Base-by-base conservation (phyloP, 2,113 vertebrate species). In the Triplophysa dalaica region DNA sequence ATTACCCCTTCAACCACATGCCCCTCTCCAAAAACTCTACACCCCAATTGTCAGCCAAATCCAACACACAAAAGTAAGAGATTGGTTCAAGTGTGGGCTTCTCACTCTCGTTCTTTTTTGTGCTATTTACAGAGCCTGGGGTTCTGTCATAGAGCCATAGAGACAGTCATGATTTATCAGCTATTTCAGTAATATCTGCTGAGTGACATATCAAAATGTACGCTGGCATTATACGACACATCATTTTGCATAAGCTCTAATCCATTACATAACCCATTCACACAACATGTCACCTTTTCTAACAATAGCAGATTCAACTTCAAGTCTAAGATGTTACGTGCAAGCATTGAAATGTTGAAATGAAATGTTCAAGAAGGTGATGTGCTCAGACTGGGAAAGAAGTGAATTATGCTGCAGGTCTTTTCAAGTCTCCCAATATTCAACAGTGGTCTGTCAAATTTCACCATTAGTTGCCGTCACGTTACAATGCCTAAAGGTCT, bases 371-470 rank as follows among this genome's bases (percentile, higher is more conserved):
- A 17, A 41, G 10, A 26, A 62, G 48, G 22, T 26, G 2, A 45
- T 19, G 14, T 61, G 54, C 56, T 62, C 19, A 12, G 58, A 75
- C 21, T 62, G 72, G 72, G 21, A 62, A 75, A 75, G 41, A 50
- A 10, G 41, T 29, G 41, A n/a, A 62, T 75, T 48, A 75, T 50
- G 43, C 60, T 75, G 21, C 41, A 50, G 60, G 58, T 63, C 21
- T 58, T 63, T 75, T 63, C 73, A 75, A 75, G 60, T 75, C 16
- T 16, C 22, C 48, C 60, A 75, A 75, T 75, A 63, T 48, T 62
- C 72, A 38, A 48, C 58, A 43, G 73, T 26, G 41, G 73, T 63
- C 60, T 75, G 73, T 75, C 73, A 75, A 29, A 63, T 50, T 50
- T 75, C 60, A 63, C 73, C 58, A 75, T 75, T 75, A 63, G 60